phyloP scores from a whole-genome alignment of 2,113 vertebrate species.

The Nothobranchius kuhntae region DNA sequence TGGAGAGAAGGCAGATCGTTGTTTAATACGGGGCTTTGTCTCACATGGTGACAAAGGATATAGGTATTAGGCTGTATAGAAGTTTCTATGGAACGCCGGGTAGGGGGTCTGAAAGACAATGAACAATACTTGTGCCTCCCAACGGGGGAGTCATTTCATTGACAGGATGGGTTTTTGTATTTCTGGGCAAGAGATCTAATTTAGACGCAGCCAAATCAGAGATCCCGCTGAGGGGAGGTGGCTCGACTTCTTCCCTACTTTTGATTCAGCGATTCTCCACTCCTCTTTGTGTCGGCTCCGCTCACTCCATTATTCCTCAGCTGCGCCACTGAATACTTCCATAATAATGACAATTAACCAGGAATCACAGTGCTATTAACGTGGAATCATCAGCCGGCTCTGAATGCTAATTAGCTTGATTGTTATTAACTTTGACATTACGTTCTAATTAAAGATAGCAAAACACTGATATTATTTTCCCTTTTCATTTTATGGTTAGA shows the following conservation, averaged over 20 bases:
- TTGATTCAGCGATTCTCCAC: slow-evolving; percentile 25
- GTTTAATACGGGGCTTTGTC: slow-evolving; percentile 42
- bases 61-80: slow-evolving; percentile 54
- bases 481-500: slow-evolving; percentile 63
- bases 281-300: slow-evolving; percentile 25
- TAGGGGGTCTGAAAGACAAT: slow-evolving; percentile 54
- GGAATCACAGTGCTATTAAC: slow-evolving; percentile 56
- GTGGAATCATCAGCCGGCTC: slow-evolving; percentile 44
- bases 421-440: slow-evolving; percentile 77
- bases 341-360: slow-evolving; percentile 68
- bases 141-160: slow-evolving; percentile 54
- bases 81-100: slow-evolving; percentile 33
- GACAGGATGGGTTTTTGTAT: slow-evolving; percentile 56
- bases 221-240: slow-evolving; percentile 52
- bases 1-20: neutral
- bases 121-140: slow-evolving; percentile 54
- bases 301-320: slow-evolving; percentile 46
- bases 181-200: slow-evolving; percentile 48
- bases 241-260: slow-evolving; percentile 18
- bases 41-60: slow-evolving; percentile 39
- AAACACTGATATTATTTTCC: slow-evolving; percentile 75
- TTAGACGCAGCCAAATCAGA: slow-evolving; percentile 57
- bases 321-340: slow-evolving; percentile 38
- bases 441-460: slow-evolving; percentile 76
- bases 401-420: slow-evolving; percentile 70